Conservation (phyloP, 2,888 invertebrate genomes). For the Rhyacophila evoluta region DNA sequence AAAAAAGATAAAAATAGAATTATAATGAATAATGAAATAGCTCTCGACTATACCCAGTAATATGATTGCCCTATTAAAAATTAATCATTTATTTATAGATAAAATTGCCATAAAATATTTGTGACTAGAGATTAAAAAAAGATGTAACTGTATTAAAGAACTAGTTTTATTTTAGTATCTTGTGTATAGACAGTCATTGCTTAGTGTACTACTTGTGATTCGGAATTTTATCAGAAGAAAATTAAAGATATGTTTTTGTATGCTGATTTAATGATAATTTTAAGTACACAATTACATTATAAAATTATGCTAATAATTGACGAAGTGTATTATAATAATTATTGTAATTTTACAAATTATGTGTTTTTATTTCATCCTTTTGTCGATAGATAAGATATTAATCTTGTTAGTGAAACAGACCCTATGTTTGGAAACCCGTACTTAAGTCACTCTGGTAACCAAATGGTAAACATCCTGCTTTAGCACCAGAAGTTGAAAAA, state of each 20-base stretch:
- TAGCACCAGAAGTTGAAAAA: too few species aligned
- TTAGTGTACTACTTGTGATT: slow-evolving; percentile 53
- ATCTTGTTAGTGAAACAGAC: too few species aligned
- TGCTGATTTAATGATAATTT: slow-evolving; percentile 46
- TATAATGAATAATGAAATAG: slow-evolving; percentile 40
- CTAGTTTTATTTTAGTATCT: slow-evolving; percentile 51
- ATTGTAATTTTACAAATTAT: slow-evolving; percentile 52
- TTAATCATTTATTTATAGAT: slow-evolving; percentile 48
- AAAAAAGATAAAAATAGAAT: slow-evolving; percentile 33
- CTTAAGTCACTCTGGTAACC: too few species aligned
- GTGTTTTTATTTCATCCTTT: slow-evolving; percentile 8
- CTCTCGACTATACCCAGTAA: slow-evolving; percentile 42
- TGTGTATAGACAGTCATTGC: slow-evolving; percentile 53
- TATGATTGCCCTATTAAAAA: slow-evolving; percentile 42
- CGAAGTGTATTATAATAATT: slow-evolving; percentile 52
- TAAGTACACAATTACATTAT: slow-evolving; percentile 45
- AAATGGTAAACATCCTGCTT: too few species aligned
- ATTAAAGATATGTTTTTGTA: slow-evolving; percentile 48
- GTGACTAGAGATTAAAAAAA: slow-evolving; percentile 50
- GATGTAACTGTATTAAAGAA: slow-evolving; percentile 49
- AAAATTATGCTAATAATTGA: slow-evolving; percentile 46
- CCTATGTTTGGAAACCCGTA: too few species aligned
- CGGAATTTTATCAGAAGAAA: slow-evolving; percentile 47
- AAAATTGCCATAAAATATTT: slow-evolving; percentile 53
- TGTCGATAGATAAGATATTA: too few species aligned